These are phyloP conservation scores for Ophioninae sp. DNA, from an alignment of 2,888 invertebrate genomes.

Conservation along the genomic window DNA sequence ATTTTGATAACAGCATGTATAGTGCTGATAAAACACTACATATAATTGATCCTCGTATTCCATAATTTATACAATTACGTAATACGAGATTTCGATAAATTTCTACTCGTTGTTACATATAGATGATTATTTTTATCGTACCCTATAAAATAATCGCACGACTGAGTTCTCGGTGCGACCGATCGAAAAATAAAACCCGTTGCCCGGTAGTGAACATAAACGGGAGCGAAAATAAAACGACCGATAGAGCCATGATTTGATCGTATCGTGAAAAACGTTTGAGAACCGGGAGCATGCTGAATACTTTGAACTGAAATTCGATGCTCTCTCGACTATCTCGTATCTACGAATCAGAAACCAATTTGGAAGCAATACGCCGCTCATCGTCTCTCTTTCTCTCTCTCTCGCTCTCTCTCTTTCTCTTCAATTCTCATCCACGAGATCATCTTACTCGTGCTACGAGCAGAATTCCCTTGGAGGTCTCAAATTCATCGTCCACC, in stretches of 20 bases:
- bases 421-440: conserved; percentile 57
- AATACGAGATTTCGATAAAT: neutral
- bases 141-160: conserved; percentile 34
- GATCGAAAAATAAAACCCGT: conserved; percentile 41
- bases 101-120: neutral
- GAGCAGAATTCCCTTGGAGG: conserved; percentile 40
- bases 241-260: conserved; percentile 65
- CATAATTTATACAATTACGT: conserved; percentile 2
- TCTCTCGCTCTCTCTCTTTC: conserved; percentile 69
- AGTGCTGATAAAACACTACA: too few relatives aligned
- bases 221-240: conserved; percentile 53
- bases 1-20: too few relatives aligned
- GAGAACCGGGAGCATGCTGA: conserved; percentile 42
- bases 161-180: conserved; percentile 47
- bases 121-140: neutral
- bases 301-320: conserved; percentile 55
- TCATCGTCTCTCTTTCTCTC: conserved; percentile 69
- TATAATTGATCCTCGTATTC: neutral
- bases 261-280: conserved; percentile 54
- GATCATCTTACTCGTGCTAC: conserved; percentile 56
- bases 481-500: conserved; percentile 50
- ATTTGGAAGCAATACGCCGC: conserved; percentile 79
- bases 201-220: conserved; percentile 32
- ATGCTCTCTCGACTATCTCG: conserved; percentile 70
- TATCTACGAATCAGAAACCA: conserved; percentile 78